phyloP scores from a whole-genome alignment of 1,140 invertebrate species.

The Elymnias hypermnestra region DNA sequence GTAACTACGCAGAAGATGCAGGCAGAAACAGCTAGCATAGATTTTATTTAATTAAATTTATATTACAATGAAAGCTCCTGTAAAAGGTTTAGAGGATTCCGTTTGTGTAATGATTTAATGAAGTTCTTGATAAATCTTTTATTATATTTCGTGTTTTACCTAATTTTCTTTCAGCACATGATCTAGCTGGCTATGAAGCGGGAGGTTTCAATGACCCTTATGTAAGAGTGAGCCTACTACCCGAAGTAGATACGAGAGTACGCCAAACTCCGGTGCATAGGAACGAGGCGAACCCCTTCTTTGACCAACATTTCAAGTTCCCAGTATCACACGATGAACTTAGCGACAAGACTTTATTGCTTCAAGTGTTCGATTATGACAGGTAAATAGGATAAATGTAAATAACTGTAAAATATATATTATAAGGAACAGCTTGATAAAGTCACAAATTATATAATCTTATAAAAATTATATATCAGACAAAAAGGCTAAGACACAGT shows the following conservation, averaged over 20 bases:
- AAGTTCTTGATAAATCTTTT: too few species aligned
- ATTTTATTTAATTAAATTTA: too few species aligned
- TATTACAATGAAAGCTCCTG: too few species aligned
- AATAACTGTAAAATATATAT: too few species aligned
- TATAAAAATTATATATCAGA: too few species aligned
- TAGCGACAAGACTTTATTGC: slow-evolving; percentile 82
- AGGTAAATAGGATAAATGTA: slow-evolving; percentile 43
- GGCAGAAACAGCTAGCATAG: too few species aligned
- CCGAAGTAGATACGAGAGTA: slow-evolving; percentile 89
- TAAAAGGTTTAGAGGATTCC: too few species aligned
- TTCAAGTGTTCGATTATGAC: slow-evolving; percentile 84
- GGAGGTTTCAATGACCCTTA: slow-evolving; percentile 93
- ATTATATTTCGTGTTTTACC: too few species aligned
- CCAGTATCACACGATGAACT: slow-evolving; percentile 88
- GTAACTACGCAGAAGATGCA: too few species aligned
- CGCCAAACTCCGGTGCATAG: slow-evolving; percentile 87
- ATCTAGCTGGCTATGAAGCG: slow-evolving; percentile 86
- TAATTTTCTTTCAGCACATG: slow-evolving; percentile 82
- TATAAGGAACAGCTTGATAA: not conserved
- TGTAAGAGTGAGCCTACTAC: slow-evolving; percentile 84
- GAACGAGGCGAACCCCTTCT: slow-evolving; percentile 86
- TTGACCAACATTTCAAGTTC: slow-evolving; percentile 91
- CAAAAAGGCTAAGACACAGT: too few species aligned
- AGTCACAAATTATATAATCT: too few species aligned
- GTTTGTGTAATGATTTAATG: too few species aligned